Base-by-base conservation (phyloP, 2,113 vertebrate species). In the Cottus gobio region DNA sequence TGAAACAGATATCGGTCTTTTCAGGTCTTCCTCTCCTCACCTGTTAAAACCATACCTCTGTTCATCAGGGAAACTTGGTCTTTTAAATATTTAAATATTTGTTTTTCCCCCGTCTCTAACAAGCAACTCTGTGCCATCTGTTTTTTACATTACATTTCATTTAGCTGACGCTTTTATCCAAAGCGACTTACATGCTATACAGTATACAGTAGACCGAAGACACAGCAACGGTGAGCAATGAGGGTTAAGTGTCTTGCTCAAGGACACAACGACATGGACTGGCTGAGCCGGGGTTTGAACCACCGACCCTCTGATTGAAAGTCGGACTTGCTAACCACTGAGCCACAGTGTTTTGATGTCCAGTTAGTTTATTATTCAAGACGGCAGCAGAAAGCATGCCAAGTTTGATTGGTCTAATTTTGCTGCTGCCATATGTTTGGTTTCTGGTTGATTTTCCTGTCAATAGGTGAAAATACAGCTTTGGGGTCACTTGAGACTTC, bases 361-460 rank as follows among this genome's bases (percentile, higher is more conserved):
- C 78, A 84, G 77, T 83, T 62, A 77, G 56, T 89, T 78, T 84
- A 92, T 92, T 90, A 93, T 93, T 91, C 66, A 89, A 80, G 69
- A 75, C 44, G 63, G 72, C 76, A 84, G 50, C 50, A 80, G 68
- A 86, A 87, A 83, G 79, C 60, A 46, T 60, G 62, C 52, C 7
- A 1, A 65, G 82, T 79, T 85, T 83, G 75, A 81, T 82, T 79
- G 81, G 34, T 57, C 67, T 80, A 8, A 7, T 48, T 76, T 77
- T 61, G 71, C 61, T 52, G 28, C 31, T 50, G 56, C 87, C 89
- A 88, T 91, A 90, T 92, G 89, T 85, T 89, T 70, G 60, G 22
- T 36, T 73, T 82, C 75, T 80, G 44, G 13, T 66, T 44, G 28
- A n/a, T 37, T 74, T 85, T 74, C 76, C 73, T 70, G 54, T 73